Evolutionary conservation across 2,888 invertebrate genomes (phyloP).

Genomic region (Drosophila acutilabella): DNA sequence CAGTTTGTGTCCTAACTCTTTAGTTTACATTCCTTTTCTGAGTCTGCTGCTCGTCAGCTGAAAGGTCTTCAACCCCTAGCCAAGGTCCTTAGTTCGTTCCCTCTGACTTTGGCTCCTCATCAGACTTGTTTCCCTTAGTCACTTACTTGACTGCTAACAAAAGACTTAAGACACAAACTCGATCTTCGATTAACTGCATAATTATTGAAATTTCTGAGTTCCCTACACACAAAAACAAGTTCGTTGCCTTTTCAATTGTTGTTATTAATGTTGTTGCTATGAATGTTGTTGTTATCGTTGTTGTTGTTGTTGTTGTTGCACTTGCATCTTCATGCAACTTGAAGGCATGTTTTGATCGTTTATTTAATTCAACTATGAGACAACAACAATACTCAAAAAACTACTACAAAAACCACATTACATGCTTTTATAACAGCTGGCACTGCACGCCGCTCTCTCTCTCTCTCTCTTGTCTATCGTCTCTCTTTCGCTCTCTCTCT

Average conservation of each 20-base stretch:
- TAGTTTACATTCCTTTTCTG: background rate
- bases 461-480: constrained; percentile 23
- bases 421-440: constrained; percentile 49
- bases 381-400: constrained; percentile 2
- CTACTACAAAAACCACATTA: constrained; percentile 19
- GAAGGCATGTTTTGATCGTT: constrained; percentile 28
- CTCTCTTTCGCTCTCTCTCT: constrained; percentile 1
- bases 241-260: constrained; percentile 41
- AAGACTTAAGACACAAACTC: constrained; percentile 10
- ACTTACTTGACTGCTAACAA: background rate
- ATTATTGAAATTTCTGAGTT: constrained; percentile 10
- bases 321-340: constrained; percentile 33
- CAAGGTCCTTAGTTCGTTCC: constrained; percentile 11
- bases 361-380: constrained; percentile 27
- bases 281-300: background rate
- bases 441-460: constrained; percentile 14
- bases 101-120: constrained; percentile 6
- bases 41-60: no score
- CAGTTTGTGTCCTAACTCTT: no score
- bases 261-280: constrained; percentile 2
- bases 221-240: constrained; percentile 33
- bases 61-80: no score
- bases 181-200: constrained; percentile 8
- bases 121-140: background rate
- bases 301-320: constrained; percentile 19